A percentile compares a stretch with the other conserved stretches of the same genome.
Conservation (phyloP, 2,888 invertebrate genomes). For the Uropetala carovei region DNA sequence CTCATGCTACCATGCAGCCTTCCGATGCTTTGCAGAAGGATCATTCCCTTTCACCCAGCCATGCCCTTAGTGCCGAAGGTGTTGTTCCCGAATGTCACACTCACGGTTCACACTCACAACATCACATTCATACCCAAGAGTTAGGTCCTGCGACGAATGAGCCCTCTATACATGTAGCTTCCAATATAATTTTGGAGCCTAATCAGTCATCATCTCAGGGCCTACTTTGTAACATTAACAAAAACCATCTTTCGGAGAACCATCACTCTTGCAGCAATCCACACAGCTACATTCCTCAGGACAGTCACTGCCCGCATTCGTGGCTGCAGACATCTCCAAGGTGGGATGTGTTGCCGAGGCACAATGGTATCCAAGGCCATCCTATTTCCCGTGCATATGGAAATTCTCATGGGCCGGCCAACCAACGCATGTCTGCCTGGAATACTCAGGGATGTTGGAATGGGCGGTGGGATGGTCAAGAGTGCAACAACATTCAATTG, state of each 20-base stretch:
- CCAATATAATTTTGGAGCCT: not conserved
- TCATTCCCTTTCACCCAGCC: slow-evolving; percentile 25
- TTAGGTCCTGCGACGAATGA: not conserved
- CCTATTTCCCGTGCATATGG: slow-evolving; percentile 24
- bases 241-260: slow-evolving; percentile 26
- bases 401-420: slow-evolving; percentile 8
- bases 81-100: not conserved
- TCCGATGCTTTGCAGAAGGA: slow-evolving; percentile 16
- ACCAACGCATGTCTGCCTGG: slow-evolving; percentile 33
- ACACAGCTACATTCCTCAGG: slow-evolving; percentile 50
- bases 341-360: slow-evolving; percentile 16
- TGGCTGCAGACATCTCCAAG: slow-evolving; percentile 42
- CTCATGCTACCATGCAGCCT: slow-evolving; percentile 27
- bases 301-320: slow-evolving; percentile 41
- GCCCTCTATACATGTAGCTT: not conserved
- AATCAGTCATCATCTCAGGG: slow-evolving; percentile 43
- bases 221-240: not conserved
- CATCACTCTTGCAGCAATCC: slow-evolving; percentile 21
- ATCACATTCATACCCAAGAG: slow-evolving; percentile 35
- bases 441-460: slow-evolving; percentile 56
- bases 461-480: slow-evolving; percentile 54
- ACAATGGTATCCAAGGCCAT: slow-evolving; percentile 26
- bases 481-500: slow-evolving; percentile 15
- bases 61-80: slow-evolving; percentile 68
- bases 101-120: slow-evolving; percentile 15